Evolutionary conservation across 2,113 vertebrate species (phyloP).

Genomic region (Cichladusa arquata): DNA sequence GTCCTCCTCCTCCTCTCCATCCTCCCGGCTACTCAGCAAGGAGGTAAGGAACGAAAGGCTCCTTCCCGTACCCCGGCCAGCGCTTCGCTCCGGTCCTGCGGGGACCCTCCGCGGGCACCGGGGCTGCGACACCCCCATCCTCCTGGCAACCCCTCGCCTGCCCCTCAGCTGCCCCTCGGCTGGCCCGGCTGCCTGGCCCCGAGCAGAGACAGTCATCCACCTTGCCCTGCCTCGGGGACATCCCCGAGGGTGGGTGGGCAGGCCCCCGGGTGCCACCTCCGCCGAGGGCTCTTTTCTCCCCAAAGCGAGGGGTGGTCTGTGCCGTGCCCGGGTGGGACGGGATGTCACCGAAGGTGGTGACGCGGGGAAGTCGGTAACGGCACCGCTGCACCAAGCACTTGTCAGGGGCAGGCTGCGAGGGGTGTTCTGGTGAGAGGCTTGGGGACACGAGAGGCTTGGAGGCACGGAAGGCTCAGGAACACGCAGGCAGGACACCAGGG

Average conservation of each 20-base stretch:
- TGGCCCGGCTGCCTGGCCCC: background rate
- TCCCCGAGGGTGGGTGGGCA: background rate
- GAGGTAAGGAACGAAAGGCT: constrained; percentile 83
- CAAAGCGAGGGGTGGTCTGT: accelerated
- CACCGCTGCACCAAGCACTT: background rate
- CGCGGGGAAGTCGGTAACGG: background rate
- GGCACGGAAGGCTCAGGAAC: background rate
- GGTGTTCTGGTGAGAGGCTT: background rate
- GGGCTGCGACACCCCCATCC: background rate
- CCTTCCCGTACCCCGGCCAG: background rate
- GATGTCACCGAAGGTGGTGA: background rate
- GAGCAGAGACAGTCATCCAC: background rate
- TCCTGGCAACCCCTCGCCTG: background rate
- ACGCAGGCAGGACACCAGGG: no score
- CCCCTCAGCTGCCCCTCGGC: no score
- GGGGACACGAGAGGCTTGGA: background rate
- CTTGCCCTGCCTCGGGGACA: background rate
- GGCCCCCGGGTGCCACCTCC: background rate
- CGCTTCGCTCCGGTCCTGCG: background rate
- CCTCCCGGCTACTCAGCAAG: constrained; percentile 85
- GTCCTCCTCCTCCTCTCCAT: constrained; percentile 79
- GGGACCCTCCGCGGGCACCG: background rate
- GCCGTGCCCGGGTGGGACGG: background rate
- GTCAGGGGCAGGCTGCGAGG: background rate
- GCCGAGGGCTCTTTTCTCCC: background rate